phyloP scores from a whole-genome alignment of 1,140 invertebrate species.

The Formica selysi region DNA sequence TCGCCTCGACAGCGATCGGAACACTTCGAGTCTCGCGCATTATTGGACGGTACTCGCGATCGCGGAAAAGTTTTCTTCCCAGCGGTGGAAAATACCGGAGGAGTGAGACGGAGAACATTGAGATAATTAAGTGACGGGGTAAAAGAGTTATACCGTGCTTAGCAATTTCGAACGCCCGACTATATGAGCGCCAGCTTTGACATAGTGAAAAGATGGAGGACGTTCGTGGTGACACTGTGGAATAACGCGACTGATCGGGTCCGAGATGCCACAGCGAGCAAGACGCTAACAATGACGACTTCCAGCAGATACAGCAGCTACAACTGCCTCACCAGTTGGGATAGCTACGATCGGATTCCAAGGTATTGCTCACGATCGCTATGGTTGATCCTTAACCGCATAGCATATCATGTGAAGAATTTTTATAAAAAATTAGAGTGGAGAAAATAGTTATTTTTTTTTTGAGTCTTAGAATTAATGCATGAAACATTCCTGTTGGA shows the following conservation, averaged over 20 bases:
- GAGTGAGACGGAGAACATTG: background rate
- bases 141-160: too few species aligned
- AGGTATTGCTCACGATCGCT: slow-evolving; percentile 88
- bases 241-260: slow-evolving; percentile 36
- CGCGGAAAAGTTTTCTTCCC: background rate
- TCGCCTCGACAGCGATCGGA: slow-evolving; percentile 35
- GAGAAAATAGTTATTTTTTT: background rate
- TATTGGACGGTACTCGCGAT: background rate
- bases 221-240: slow-evolving; percentile 28
- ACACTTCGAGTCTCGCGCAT: background rate
- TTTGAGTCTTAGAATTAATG: background rate
- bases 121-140: background rate
- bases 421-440: background rate
- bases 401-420: background rate
- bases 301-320: slow-evolving; percentile 94
- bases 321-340: slow-evolving; percentile 95
- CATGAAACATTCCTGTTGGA: too few species aligned
- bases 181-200: slow-evolving; percentile 59
- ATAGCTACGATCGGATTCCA: slow-evolving; percentile 95
- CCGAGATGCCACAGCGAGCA: slow-evolving; percentile 56
- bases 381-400: background rate
- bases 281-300: slow-evolving; percentile 88
- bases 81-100: background rate
- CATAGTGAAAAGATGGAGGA: slow-evolving; percentile 55
- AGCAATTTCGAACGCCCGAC: slow-evolving; percentile 19